These are phyloP conservation scores for Okamejei kenojei DNA, from an alignment of 2,797 vertebrate genomes.

Conservation along the genomic window DNA sequence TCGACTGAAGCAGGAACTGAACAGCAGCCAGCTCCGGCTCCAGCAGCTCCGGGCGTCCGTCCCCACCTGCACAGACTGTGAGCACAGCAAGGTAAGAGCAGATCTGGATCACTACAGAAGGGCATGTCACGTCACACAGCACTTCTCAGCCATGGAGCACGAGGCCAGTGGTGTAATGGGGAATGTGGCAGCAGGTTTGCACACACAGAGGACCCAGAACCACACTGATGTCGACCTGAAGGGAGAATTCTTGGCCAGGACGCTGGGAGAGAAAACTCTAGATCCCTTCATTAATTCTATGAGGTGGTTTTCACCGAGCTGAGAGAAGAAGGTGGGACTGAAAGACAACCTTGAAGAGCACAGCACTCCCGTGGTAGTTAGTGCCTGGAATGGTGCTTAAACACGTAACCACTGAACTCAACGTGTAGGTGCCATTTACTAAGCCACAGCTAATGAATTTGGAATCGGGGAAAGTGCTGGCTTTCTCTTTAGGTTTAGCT, in stretches of 20 bases:
- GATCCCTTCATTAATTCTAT: neutral
- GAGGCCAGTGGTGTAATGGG: neutral
- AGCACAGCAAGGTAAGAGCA: slow-evolving; percentile 65
- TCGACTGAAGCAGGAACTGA: slow-evolving; percentile 77
- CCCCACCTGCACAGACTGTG: slow-evolving; percentile 53
- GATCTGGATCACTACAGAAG: too few species aligned
- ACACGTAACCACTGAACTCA: neutral
- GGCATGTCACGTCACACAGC: neutral
- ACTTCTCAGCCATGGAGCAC: neutral
- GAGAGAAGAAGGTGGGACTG: neutral
- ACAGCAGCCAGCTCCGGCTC: slow-evolving; percentile 60
- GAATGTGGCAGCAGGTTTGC: neutral
- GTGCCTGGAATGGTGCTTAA: neutral
- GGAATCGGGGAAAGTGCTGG: neutral
- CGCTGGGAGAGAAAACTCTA: neutral
- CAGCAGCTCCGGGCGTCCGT: slow-evolving; percentile 55
- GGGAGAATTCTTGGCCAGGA: neutral
- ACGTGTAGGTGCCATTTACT: neutral
- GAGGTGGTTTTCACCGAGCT: neutral
- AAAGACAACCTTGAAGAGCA: neutral
- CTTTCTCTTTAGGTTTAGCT: neutral
- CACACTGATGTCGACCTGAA: neutral
- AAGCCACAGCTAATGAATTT: neutral
- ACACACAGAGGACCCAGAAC: too few species aligned
- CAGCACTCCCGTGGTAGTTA: neutral